A percentile compares a stretch with the other conserved stretches of the same genome.
phyloP scores from a whole-genome alignment of 2,797 vertebrate species.

The Bufotes viridis region DNA sequence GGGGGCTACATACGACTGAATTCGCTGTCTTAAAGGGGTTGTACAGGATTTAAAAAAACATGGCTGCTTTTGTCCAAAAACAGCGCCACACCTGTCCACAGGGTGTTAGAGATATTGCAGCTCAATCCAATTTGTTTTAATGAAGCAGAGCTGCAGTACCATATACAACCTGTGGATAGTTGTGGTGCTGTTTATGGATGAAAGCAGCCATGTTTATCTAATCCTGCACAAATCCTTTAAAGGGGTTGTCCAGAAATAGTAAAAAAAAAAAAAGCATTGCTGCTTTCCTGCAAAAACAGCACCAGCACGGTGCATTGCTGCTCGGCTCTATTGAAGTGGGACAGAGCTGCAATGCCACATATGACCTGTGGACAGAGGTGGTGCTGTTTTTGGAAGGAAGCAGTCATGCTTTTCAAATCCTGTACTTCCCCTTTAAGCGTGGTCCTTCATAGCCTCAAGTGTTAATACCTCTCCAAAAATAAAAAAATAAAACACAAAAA shows the following conservation, averaged over 20 bases:
- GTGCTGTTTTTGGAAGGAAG: not conserved
- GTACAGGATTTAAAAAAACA: not conserved
- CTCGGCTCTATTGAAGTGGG: no score
- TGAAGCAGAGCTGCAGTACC: not conserved
- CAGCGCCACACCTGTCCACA: not conserved
- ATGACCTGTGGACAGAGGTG: not conserved
- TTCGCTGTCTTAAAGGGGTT: not conserved
- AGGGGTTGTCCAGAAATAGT: no score
- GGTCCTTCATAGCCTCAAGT: not conserved
- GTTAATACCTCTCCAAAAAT: not conserved
- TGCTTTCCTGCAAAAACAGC: no score
- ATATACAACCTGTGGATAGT: not conserved
- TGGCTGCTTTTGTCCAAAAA: not conserved
- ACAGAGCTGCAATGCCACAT: not conserved
- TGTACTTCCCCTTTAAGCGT: not conserved
- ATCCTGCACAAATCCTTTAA: not conserved
- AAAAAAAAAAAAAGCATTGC: no score
- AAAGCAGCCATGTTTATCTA: not conserved
- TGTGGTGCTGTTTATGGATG: not conserved
- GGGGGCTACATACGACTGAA: not conserved
- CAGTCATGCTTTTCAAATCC: not conserved
- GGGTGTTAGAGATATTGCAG: not conserved
- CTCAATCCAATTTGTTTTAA: not conserved
- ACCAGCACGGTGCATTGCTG: no score
- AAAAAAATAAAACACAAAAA: not conserved